These are phyloP conservation scores for Saimiri boliviensis DNA, from an alignment of 2,113 vertebrate species.

Conservation along the genomic window DNA sequence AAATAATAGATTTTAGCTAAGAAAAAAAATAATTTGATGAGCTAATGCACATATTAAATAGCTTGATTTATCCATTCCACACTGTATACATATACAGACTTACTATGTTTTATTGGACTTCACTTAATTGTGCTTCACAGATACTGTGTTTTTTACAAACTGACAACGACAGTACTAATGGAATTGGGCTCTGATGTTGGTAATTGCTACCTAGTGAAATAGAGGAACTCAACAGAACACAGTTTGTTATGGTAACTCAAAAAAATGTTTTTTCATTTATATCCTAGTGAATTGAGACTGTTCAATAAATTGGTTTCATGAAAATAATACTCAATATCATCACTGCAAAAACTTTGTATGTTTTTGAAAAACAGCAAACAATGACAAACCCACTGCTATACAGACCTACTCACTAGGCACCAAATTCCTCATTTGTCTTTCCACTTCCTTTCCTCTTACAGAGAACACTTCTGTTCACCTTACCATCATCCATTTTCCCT, in stretches of 20 bases:
- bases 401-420: neutral
- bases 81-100: neutral
- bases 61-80: neutral
- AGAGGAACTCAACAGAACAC: too few species aligned
- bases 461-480: neutral
- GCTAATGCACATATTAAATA: neutral
- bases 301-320: neutral
- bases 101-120: neutral
- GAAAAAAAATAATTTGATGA: neutral
- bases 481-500: neutral
- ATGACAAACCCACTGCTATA: neutral
- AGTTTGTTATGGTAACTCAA: neutral
- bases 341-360: neutral
- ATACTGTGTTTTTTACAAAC: neutral
- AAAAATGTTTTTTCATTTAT: neutral
- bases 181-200: too few species aligned
- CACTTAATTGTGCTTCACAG: neutral
- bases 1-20: neutral
- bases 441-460: neutral
- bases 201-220: too few species aligned
- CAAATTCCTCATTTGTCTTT: neutral
- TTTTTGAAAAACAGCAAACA: too few species aligned
- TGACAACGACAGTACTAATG: neutral
- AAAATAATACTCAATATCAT: neutral
- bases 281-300: neutral